Base-by-base conservation (phyloP, 2,888 invertebrate species). In the Sphinx pinastri region DNA sequence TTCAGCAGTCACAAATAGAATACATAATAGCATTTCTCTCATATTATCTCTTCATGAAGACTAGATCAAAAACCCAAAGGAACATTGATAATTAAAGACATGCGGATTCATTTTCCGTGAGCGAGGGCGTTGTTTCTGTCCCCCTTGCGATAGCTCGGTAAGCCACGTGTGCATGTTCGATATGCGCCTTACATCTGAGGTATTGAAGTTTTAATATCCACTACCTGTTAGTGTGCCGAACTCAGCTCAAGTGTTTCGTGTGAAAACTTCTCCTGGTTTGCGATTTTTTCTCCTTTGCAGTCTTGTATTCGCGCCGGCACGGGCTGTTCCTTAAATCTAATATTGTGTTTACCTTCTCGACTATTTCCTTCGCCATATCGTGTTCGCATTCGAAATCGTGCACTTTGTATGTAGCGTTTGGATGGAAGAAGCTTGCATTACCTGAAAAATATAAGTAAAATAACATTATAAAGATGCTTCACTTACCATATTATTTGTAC, bases 311-410 rank as follows among this genome's bases (percentile, higher is more conserved):
- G 76, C 97, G 96, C 66, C 98, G 94, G 73, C 97, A 96, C 6
- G 96, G 95, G 85, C 97, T 98, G 68, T 97, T 96, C 75, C 97
- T 95, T 79, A 98, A 93, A 82, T 98, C 97, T 72, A 99, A 89
- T 74, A 98, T 98, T 72, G 97, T 96, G 88, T 97, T 97, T 13
- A 99, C 95, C 93, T 98, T 98, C 75, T 97, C 96, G 0, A 98
- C 97, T 67, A 99, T 98, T 88, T 98, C 97, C 76, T 96, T 95
- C 0, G 97, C 98, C 1, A 95, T 95, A 5, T 94, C 94, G 66
- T 95, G 95, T 75, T 98, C 97, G 4, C 97, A 95, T 90, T 98
- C 98, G 84, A 99, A 98, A 84, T 98, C 98, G 80, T 98, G 97
- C 83, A 97, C 96, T 85, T 98, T 98, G 88, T 97, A 98, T 68